Evolutionary conservation across 1,140 invertebrate species (phyloP).

Genomic region (Heliconius himera): DNA sequence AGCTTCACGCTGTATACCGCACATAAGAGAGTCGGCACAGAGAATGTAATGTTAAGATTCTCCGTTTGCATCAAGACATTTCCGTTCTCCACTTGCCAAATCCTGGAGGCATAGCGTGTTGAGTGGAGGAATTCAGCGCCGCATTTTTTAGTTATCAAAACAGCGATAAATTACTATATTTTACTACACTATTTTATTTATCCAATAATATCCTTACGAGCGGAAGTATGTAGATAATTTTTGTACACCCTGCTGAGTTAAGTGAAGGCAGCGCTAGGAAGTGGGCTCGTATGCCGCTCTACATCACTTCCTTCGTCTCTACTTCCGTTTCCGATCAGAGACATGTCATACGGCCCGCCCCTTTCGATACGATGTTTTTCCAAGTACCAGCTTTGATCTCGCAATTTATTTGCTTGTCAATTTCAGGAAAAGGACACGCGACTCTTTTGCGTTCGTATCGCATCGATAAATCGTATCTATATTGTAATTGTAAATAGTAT

Average conservation of each 20-base stretch:
- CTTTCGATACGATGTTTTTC: slow-evolving; percentile 62
- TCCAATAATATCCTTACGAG: slow-evolving; percentile 18
- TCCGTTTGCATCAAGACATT: too few species aligned
- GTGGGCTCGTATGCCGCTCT: slow-evolving; percentile 67
- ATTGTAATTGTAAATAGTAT: slow-evolving; percentile 46
- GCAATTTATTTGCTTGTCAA: slow-evolving; percentile 80
- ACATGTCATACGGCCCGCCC: slow-evolving; percentile 60
- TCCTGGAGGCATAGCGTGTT: too few species aligned
- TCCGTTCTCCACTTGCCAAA: too few species aligned
- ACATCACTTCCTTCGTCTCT: slow-evolving; percentile 70
- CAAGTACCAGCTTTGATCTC: slow-evolving; percentile 65
- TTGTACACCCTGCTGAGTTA: slow-evolving; percentile 68
- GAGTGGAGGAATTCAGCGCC: too few species aligned
- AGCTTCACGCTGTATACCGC: too few species aligned
- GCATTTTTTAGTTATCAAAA: not conserved
- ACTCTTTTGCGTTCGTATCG: slow-evolving; percentile 47
- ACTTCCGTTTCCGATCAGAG: slow-evolving; percentile 71
- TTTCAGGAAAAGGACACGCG: slow-evolving; percentile 76
- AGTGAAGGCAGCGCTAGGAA: slow-evolving; percentile 73
- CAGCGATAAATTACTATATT: not conserved
- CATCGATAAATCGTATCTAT: slow-evolving; percentile 47
- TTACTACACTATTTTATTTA: not conserved
- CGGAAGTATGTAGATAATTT: slow-evolving; percentile 43
- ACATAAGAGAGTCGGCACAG: too few species aligned
- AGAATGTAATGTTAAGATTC: too few species aligned